Percentiles rank a stretch among this genome's conserved stretches.
Conservation (phyloP, 1,140 invertebrate species). For the Ylistrum balloti region DNA sequence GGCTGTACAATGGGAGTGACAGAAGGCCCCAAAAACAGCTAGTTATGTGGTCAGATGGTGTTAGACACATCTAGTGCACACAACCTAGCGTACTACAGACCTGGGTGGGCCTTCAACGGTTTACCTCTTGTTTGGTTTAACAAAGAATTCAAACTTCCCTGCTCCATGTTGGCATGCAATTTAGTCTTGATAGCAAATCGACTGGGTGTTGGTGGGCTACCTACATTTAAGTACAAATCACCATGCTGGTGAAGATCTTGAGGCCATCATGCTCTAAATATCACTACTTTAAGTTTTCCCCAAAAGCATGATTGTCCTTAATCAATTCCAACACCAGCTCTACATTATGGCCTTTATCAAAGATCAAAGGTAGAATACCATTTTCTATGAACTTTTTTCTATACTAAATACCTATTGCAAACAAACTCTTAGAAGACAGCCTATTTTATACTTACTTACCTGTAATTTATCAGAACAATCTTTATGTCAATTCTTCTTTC, state of each 20-base stretch:
- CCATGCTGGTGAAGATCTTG: neutral
- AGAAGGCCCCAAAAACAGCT: neutral
- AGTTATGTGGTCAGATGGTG: neutral
- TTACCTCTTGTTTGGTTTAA: constrained; percentile 19
- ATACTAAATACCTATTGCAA: neutral
- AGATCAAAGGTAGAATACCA: neutral
- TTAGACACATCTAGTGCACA: neutral
- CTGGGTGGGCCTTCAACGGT: constrained; percentile 36
- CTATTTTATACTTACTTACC: no score
- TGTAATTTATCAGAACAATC: no score
- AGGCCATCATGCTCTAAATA: neutral
- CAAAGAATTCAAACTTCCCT: constrained; percentile 27
- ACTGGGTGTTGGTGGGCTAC: constrained; percentile 30
- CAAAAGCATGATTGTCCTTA: neutral
- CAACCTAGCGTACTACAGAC: constrained; percentile 11
- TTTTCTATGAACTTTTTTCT: neutral
- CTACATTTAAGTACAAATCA: constrained; percentile 22
- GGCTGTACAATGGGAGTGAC: neutral
- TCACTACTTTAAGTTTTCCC: neutral
- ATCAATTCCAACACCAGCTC: neutral
- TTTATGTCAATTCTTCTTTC: neutral
- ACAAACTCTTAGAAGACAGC: neutral
- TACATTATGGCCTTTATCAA: neutral
- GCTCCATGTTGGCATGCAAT: constrained; percentile 37
- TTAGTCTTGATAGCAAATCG: constrained; percentile 24